Percentiles rank a stretch among this genome's conserved stretches.
phyloP scores from a whole-genome alignment of 2,113 vertebrate genomes.

The Sminthopsis crassicaudata region DNA sequence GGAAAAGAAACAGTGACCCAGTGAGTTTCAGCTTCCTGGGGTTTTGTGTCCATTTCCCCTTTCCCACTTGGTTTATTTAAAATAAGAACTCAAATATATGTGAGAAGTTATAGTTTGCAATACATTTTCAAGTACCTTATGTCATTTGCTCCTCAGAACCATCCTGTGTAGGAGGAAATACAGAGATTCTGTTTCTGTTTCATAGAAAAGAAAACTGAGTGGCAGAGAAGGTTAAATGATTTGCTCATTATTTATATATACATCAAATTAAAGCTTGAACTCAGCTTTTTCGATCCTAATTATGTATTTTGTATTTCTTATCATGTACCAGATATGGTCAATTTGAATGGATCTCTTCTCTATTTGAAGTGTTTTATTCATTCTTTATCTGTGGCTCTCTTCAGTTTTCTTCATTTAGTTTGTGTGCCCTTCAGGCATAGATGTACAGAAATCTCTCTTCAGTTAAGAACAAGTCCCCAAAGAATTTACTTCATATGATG shows the following conservation, averaged over 20 bases:
- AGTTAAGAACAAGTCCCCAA: not conserved
- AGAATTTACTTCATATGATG: not conserved
- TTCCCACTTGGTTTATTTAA: constrained; percentile 12
- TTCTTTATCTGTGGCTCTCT: not conserved
- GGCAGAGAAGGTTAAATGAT: constrained; percentile 6
- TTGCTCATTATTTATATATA: constrained; percentile 49
- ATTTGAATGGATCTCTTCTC: not conserved
- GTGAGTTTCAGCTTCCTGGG: not conserved
- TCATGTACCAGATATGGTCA: constrained; percentile 1
- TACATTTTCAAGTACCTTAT: not conserved
- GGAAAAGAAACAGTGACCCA: not conserved
- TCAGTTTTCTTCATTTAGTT: constrained; percentile 49
- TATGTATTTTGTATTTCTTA: not conserved
- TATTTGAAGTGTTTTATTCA: constrained; percentile 37
- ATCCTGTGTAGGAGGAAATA: not conserved
- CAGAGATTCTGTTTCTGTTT: not conserved
- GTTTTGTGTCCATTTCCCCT: constrained; percentile 12
- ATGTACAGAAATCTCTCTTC: not conserved
- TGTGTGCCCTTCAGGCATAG: not conserved
- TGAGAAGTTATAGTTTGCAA: not conserved
- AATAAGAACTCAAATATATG: not conserved
- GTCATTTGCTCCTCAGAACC: not conserved
- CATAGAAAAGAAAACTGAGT: not conserved
- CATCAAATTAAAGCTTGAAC: not conserved
- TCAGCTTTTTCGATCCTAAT: not conserved